Evolutionary conservation across 2,797 vertebrate genomes (phyloP).

Genomic region (Anisognathus igniventris): DNA sequence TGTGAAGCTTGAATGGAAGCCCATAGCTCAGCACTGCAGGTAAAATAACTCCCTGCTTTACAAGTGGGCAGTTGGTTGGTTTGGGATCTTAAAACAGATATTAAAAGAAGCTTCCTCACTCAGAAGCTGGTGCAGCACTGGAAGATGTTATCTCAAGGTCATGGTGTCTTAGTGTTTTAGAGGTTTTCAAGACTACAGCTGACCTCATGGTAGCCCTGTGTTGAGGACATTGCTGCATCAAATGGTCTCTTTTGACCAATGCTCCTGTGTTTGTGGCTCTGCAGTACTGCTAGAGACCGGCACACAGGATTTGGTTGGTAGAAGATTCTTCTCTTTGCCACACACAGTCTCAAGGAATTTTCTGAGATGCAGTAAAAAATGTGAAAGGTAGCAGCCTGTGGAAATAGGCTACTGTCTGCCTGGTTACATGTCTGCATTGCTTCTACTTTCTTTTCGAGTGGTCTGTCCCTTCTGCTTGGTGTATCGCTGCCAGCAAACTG

Average conservation of each 20-base stretch:
- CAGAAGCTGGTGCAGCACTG: background rate
- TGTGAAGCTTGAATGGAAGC: background rate
- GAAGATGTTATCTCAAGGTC: background rate
- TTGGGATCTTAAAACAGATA: background rate
- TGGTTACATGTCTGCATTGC: background rate
- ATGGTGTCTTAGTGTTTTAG: background rate
- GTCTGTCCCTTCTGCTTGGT: background rate
- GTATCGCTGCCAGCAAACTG: background rate
- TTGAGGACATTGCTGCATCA: background rate
- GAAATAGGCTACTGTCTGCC: background rate
- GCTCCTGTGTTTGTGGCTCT: background rate
- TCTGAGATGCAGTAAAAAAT: background rate
- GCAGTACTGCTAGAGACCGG: background rate
- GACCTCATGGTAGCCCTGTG: accelerated
- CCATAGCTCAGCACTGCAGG: background rate
- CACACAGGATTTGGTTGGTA: background rate
- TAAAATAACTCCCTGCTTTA: background rate
- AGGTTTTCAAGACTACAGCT: background rate
- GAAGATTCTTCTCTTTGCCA: background rate
- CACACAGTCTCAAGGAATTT: background rate
- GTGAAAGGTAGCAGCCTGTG: background rate
- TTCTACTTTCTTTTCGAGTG: background rate
- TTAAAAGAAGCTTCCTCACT: background rate
- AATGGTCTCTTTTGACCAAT: accelerated
- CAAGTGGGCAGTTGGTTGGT: accelerated